A percentile compares a stretch with the other conserved stretches of the same genome.
phyloP scores from a whole-genome alignment of 2,113 vertebrate genomes.

The Spheniscus mendiculus region DNA sequence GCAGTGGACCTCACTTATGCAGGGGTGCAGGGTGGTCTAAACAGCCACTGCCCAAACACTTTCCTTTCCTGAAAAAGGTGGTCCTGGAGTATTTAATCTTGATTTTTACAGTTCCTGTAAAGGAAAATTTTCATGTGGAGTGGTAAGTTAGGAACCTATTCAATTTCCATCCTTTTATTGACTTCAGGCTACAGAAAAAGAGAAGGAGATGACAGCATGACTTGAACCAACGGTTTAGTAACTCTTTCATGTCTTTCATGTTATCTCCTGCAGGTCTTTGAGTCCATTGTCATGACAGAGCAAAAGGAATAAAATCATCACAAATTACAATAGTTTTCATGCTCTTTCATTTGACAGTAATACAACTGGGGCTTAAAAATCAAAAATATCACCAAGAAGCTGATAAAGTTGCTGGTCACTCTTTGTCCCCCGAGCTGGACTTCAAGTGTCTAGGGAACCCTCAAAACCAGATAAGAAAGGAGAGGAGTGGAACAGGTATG shows the following conservation, averaged over 20 bases:
- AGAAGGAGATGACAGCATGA: background rate
- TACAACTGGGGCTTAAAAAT: background rate
- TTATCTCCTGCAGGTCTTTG: conserved; percentile 11
- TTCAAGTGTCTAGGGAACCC: background rate
- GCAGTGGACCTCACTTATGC: background rate
- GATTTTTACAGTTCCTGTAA: background rate
- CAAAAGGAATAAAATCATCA: background rate
- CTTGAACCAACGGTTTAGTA: background rate
- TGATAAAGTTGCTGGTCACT: background rate
- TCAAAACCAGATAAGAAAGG: background rate
- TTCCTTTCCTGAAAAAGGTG: background rate
- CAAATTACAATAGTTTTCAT: background rate
- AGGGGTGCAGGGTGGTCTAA: background rate
- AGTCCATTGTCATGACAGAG: background rate
- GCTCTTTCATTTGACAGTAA: background rate
- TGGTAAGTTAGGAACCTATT: background rate
- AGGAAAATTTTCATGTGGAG: background rate
- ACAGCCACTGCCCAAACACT: background rate
- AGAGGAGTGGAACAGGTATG: background rate
- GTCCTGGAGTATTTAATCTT: background rate
- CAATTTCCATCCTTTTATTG: conserved; percentile 3
- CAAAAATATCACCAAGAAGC: background rate
- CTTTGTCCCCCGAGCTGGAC: background rate
- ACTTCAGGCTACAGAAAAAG: background rate
- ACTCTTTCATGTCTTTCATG: conserved; percentile 28